Conservation (phyloP, 2,888 invertebrate genomes). For the Eupelmus urozonus region DNA sequence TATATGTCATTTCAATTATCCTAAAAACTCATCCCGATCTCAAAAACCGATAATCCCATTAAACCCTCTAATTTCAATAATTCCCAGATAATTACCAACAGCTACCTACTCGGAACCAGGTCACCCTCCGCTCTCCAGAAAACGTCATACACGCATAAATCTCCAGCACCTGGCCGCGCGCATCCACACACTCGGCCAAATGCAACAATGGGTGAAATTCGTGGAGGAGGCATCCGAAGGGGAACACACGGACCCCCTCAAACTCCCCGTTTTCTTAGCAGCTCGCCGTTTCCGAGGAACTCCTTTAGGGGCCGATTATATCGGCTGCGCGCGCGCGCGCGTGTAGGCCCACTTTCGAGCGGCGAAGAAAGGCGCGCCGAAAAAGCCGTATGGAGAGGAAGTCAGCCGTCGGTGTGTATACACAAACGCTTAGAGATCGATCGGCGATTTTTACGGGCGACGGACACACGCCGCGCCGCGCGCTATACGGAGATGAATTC, state of each 20-base stretch:
- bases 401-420: slow-evolving; percentile 1
- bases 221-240: background rate
- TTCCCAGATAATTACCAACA: no score
- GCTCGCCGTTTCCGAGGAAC: slow-evolving; percentile 41
- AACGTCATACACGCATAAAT: background rate
- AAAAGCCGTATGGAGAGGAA: slow-evolving; percentile 27
- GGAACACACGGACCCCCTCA: no score
- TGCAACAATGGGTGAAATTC: slow-evolving; percentile 21
- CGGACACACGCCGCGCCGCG: slow-evolving; percentile 3
- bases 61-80: no score
- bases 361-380: slow-evolving; percentile 31
- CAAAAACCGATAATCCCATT: no score
- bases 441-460: background rate
- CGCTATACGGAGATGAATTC: background rate
- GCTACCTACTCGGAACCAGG: no score
- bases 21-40: no score
- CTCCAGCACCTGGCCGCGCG: slow-evolving; percentile 24
- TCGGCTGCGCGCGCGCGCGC: background rate
- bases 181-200: background rate
- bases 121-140: background rate
- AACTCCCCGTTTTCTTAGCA: slow-evolving; percentile 25
- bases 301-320: slow-evolving; percentile 28
- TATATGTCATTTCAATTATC: no score
- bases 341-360: slow-evolving; percentile 8
- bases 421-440: slow-evolving; percentile 24